Conservation (phyloP, 2,888 invertebrate species). For the Ganaspis brasiliensis region DNA sequence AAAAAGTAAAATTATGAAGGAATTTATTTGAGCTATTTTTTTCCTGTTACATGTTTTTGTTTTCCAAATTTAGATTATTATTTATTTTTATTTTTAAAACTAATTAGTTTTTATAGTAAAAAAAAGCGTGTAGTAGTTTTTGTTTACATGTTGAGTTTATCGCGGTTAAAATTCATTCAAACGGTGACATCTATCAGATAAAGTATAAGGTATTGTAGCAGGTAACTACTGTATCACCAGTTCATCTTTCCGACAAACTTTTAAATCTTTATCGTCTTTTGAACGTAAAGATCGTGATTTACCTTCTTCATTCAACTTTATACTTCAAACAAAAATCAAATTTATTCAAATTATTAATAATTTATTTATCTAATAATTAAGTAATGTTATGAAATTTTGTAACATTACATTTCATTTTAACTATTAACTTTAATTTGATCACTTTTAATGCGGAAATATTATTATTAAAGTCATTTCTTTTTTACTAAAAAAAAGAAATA, state of each 20-base stretch:
- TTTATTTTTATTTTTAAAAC: not conserved
- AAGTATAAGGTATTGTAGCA: slow-evolving; percentile 4
- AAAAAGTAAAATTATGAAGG: no score
- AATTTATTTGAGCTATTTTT: no score
- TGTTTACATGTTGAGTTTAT: not conserved
- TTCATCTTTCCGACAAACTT: not conserved
- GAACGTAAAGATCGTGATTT: not conserved
- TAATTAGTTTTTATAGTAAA: not conserved
- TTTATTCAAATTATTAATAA: not conserved
- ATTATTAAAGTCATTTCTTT: no score
- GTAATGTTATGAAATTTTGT: not conserved
- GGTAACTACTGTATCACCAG: slow-evolving; percentile 13
- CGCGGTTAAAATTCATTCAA: not conserved
- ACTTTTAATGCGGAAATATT: no score
- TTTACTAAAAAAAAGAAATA: no score
- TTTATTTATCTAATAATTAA: not conserved
- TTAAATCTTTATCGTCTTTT: not conserved
- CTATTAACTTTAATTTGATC: no score
- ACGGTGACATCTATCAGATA: slow-evolving; percentile 28
- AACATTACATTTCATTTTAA: no score
- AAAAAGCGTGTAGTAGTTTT: no score
- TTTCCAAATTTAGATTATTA: no score
- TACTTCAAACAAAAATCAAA: not conserved
- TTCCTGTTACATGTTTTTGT: no score
- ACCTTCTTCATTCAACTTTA: not conserved